phyloP scores from a whole-genome alignment of 2,113 vertebrate species.

The Apteryx owenii region DNA sequence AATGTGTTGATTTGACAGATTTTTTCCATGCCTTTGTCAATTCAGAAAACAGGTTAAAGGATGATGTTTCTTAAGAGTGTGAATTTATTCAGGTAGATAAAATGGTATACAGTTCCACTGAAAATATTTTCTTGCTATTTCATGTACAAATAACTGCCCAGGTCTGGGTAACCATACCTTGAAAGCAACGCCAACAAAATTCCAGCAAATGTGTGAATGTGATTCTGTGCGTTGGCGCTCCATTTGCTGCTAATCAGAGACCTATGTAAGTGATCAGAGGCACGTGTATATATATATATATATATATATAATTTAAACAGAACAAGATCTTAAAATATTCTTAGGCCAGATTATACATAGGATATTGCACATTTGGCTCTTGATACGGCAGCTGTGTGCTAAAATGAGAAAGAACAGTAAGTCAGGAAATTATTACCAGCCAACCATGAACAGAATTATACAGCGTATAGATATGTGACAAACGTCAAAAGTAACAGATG shows the following conservation, averaged over 20 bases:
- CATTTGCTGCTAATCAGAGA: neutral
- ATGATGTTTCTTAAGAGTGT: neutral
- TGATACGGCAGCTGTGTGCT: neutral
- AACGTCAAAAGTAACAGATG: neutral
- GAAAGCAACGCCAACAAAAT: neutral
- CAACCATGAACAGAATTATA: neutral
- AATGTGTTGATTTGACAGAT: neutral
- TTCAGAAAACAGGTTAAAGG: neutral
- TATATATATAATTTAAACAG: no score
- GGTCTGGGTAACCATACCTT: neutral
- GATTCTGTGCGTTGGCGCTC: neutral
- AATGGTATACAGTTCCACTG: neutral
- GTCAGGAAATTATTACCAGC: no score
- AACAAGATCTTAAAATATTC: neutral
- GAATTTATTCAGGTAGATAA: neutral
- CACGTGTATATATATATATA: no score
- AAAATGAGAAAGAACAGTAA: neutral
- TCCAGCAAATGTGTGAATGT: neutral
- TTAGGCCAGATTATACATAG: neutral
- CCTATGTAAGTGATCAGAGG: neutral
- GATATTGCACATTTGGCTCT: neutral
- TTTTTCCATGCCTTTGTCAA: neutral
- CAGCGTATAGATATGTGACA: neutral
- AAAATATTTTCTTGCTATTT: neutral
- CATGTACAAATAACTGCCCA: neutral